Conservation (phyloP, 2,888 invertebrate genomes). For the Cheilosia impressa region DNA sequence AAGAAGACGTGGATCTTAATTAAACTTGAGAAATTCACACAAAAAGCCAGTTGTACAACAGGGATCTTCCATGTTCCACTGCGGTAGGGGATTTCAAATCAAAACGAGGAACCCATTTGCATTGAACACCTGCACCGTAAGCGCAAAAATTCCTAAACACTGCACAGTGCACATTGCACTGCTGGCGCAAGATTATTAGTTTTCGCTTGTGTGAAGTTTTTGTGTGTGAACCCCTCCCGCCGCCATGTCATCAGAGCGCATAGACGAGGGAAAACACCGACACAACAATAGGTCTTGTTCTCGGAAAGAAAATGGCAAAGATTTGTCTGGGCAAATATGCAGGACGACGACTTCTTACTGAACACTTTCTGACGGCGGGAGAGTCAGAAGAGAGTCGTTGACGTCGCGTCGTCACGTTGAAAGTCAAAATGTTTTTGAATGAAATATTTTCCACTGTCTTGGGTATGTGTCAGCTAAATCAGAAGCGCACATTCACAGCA, state of each 20-base stretch:
- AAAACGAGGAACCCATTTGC: constrained; percentile 39
- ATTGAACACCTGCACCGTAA: constrained; percentile 52
- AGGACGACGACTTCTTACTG: neutral
- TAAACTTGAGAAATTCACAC: constrained; percentile 8
- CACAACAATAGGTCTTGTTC: constrained; percentile 39
- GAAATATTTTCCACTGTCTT: constrained; percentile 40
- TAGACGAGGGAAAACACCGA: constrained; percentile 18
- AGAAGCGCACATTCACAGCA: constrained; percentile 16
- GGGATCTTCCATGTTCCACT: neutral
- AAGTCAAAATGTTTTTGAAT: constrained; percentile 48
- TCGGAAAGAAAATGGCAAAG: constrained; percentile 30
- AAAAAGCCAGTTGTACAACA: neutral
- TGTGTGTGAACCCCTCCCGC: neutral
- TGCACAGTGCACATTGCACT: constrained; percentile 20
- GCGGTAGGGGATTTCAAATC: constrained; percentile 18
- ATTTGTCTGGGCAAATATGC: constrained; percentile 19
- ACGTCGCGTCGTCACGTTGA: constrained; percentile 11
- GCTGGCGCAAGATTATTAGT: constrained; percentile 46
- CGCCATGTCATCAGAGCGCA: neutral
- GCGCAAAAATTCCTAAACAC: neutral
- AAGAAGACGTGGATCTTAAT: neutral
- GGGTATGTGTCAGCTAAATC: constrained; percentile 41
- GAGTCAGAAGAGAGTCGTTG: constrained; percentile 15
- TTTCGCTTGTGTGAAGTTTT: constrained; percentile 40
- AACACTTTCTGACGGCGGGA: constrained; percentile 10